These are phyloP conservation scores for Tenualosa thibaudeaui DNA, from an alignment of 2,797 vertebrate genomes.

Conservation along the genomic window DNA sequence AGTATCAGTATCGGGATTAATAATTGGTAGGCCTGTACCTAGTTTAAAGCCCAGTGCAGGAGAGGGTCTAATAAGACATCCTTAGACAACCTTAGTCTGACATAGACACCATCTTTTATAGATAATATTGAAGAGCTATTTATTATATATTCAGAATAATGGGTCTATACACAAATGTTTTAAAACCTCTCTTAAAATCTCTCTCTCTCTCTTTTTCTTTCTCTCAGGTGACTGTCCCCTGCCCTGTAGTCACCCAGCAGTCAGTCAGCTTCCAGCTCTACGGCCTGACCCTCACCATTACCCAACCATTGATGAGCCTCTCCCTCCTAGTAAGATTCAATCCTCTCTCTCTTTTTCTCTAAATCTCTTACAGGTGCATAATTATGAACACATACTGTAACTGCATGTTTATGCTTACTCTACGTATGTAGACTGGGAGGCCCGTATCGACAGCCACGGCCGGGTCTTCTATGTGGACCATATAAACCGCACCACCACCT, in stretches of 20 bases:
- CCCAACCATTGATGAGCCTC: constrained; percentile 88
- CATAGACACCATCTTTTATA: neutral
- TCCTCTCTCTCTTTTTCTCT: neutral
- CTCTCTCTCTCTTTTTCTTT: neutral
- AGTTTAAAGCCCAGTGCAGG: too few relatives aligned
- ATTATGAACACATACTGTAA: too few relatives aligned
- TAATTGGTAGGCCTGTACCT: too few relatives aligned
- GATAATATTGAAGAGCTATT: neutral
- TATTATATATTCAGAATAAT: neutral
- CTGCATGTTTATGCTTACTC: neutral
- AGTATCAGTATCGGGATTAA: too few relatives aligned
- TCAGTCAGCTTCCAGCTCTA: constrained; percentile 86
- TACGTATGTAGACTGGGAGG: constrained; percentile 80
- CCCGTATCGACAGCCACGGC: constrained; percentile 87
- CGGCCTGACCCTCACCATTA: constrained; percentile 87
- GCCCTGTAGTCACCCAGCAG: constrained; percentile 83
- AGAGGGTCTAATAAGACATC: too few relatives aligned
- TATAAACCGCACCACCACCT: constrained; percentile 85
- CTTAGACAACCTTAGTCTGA: too few relatives aligned
- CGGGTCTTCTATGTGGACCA: constrained; percentile 89
- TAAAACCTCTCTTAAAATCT: neutral
- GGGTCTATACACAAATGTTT: neutral
- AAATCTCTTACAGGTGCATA: neutral
- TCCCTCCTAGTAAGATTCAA: constrained; percentile 84
- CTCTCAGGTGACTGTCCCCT: constrained; percentile 81